Evolutionary conservation across 2,888 invertebrate species (phyloP), one percentile per base, ranked within the genome.

Genomic region (Tolmerus cingulatus): DNA sequence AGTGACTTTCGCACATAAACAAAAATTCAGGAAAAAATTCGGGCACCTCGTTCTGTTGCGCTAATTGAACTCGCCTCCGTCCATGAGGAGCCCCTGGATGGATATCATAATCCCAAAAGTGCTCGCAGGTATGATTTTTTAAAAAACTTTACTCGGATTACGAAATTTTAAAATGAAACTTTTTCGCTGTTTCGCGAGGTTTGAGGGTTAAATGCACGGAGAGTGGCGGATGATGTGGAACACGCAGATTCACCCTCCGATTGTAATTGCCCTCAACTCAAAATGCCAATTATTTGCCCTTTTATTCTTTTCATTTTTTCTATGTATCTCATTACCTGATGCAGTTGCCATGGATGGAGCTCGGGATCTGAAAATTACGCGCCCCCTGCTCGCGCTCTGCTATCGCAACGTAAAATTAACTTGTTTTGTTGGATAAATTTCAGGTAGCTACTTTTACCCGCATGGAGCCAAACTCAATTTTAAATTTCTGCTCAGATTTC

Each of bases 281-380:
- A 86, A 86, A 86, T 76, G 77, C 86, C 86, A 86, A 86, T 86
- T 86, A 86, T 78, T 86, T 78, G 16, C 27, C 76, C 40, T 86
- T 86, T 86, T 86, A 57, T 55, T 57, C 27, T 86, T 86, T 86
- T 77, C 51, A 40, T 86, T 86, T 86, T 76, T 76, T 78, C 27
- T 76, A 12, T 78, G 86, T 76, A 86, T 86, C 86, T 86, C 77
- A 86, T 86, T 86, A 86, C 86, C 77, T 57, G 77, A 55, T 34
- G 86, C 37, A 57, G 74, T 86, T 76, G 76, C 86, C 74, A 76
- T 76, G 76, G 86, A 46, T 77, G 55, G 46, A 4, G n/a, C 34
- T n/a, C 86, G 27, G 5, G 23, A 19, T 51, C n/a, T 23, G 23
- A 43, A 12, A 14, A 19, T 85, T 85, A 66, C 74, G n/a, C 74